These are phyloP conservation scores for Leptinotarsa defecta DNA, from an alignment of 1,140 invertebrate genomes.

Conservation along the genomic window DNA sequence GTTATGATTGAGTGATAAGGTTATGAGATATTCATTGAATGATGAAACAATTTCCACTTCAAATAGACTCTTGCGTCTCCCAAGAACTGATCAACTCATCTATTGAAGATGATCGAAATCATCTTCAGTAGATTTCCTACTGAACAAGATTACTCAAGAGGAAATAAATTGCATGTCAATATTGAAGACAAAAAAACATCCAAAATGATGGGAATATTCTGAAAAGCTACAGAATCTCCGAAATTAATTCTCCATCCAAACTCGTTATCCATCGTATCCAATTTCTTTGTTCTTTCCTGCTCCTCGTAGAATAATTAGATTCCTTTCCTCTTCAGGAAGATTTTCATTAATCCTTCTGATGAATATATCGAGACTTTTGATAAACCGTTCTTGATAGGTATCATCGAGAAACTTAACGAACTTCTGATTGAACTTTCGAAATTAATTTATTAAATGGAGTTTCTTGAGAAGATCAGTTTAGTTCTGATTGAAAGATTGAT, in stretches of 20 bases:
- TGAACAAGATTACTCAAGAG: too few species aligned
- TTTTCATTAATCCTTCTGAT: neutral
- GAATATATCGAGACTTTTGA: conserved; percentile 5
- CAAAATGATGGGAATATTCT: neutral
- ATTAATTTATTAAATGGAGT: neutral
- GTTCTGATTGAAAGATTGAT: neutral
- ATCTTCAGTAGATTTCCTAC: too few species aligned
- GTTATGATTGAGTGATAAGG: too few species aligned
- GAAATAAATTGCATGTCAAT: too few species aligned
- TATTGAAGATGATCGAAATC: too few species aligned
- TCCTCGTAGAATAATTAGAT: neutral
- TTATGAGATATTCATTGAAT: too few species aligned
- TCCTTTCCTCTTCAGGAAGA: neutral
- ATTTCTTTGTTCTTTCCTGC: neutral
- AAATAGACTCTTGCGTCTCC: too few species aligned
- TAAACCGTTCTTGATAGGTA: conserved; percentile 3
- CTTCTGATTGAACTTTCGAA: neutral
- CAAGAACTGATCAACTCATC: too few species aligned
- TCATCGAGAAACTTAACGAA: neutral
- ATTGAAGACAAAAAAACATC: too few species aligned
- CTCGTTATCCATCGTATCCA: neutral
- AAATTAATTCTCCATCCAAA: neutral
- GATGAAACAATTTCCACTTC: too few species aligned
- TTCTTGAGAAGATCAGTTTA: neutral
- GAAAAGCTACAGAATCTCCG: neutral